Evolutionary conservation across 2,888 invertebrate species (phyloP).

Genomic region (Hartigia nigra): DNA sequence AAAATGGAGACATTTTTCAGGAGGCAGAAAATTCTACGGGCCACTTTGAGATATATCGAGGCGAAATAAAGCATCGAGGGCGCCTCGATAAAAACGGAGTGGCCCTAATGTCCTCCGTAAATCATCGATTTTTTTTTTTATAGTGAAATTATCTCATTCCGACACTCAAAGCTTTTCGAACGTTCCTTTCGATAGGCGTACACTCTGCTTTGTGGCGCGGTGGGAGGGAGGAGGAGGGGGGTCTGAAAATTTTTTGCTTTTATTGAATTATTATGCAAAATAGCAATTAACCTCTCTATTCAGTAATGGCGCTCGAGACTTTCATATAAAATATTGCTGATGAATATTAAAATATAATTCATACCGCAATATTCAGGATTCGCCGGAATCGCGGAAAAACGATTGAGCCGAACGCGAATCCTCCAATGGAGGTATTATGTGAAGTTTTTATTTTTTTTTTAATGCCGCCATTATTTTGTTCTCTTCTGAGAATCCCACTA

Average conservation of each 20-base stretch:
- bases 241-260: constrained; percentile 23
- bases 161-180: constrained; percentile 8
- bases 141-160: not conserved
- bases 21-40: not conserved
- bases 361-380: not conserved
- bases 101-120: constrained; percentile 1
- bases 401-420: not conserved
- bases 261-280: constrained; percentile 56
- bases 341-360: constrained; percentile 43
- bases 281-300: constrained; percentile 52
- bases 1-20: not conserved
- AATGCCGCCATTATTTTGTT: not conserved
- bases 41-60: not conserved
- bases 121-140: constrained; percentile 10
- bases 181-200: not conserved
- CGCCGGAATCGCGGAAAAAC: not conserved
- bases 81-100: not conserved
- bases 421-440: not conserved
- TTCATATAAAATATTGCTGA: constrained; percentile 47
- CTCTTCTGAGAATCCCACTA: not conserved
- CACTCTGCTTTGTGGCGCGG: constrained; percentile 9
- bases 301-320: constrained; percentile 34
- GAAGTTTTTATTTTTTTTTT: not conserved
- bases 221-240: not conserved
- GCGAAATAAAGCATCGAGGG: not conserved